Evolutionary conservation across 2,888 invertebrate genomes (phyloP), one percentile per base, ranked within the genome.

Genomic region (Dynastes hyllus): DNA sequence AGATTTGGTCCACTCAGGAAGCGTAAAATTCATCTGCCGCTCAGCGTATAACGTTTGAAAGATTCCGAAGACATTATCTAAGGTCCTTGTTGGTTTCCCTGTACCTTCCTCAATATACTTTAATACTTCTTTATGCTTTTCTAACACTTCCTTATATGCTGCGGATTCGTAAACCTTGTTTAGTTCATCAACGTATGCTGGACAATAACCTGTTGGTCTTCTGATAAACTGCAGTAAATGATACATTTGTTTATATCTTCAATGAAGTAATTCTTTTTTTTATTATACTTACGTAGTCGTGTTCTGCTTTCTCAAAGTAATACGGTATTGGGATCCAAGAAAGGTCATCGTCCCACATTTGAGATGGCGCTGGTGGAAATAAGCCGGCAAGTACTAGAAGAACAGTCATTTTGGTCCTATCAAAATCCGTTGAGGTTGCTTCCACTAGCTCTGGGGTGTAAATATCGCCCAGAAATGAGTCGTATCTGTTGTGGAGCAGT

Each of bases 331-430:
- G 93, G 82, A 92, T 91, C 93, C 93, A 93, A 2, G 86, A 82
- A 8, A 93, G 81, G 55, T 84, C 80, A 9, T 85, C 78, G 75
- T 90, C 88, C 92, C 92, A 92, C 76, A 83, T 85, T 83, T 92
- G 91, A 0, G 85, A 80, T 0, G 82, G 82, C 0, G 87, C 85
- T 0, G 94, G 94, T 1, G 93, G 93, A 86, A 92, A 95, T 29
- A 95, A 85, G 0, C 93, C 95, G 1, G 94, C 92, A 78, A 94
- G 88, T 2, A 94, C 93, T 37, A 93, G 88, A 80, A 94, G 90
- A 0, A 93, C 94, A 2, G 94, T 93, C 92, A 94, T 94, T 88
- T 95, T 92, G 0, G 96, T 95, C 70, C 95, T 90, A 76, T 94
- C 93, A 85, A 91, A 93, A 85, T 94, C 92, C 0, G 95, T 94